Evolutionary conservation across 92 coral and sea anemone species (phyloP).

Genomic region (Parazoanthus swiftii): DNA sequence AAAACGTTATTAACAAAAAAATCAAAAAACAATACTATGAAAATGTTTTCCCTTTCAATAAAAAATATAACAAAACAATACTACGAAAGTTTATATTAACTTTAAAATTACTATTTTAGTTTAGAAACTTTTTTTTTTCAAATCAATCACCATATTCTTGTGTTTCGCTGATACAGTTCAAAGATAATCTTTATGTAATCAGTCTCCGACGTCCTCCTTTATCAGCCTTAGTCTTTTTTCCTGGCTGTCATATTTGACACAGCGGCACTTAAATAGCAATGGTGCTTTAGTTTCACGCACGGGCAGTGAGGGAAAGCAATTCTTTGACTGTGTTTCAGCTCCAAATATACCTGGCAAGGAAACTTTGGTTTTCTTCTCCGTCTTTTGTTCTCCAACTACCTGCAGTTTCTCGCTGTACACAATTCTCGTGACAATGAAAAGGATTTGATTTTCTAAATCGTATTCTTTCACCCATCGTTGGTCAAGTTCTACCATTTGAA

Average conservation of each 20-base stretch:
- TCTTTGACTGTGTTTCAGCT: neutral
- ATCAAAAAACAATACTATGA: too few relatives aligned
- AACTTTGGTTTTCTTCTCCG: neutral
- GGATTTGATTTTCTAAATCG: slow-evolving; percentile 20
- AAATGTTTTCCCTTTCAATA: too few relatives aligned
- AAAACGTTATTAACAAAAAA: too few relatives aligned
- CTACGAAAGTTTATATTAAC: too few relatives aligned
- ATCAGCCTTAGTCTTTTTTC: neutral
- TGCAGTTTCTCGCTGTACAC: slow-evolving; percentile 52
- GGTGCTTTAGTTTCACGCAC: slow-evolving; percentile 20
- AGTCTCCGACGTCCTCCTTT: neutral
- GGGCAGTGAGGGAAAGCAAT: neutral
- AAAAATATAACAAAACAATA: too few relatives aligned
- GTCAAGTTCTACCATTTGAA: slow-evolving; percentile 45
- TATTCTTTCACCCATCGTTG: neutral
- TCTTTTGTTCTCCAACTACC: slow-evolving; percentile 38
- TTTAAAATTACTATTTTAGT: too few relatives aligned
- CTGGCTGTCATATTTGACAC: slow-evolving; percentile 38
- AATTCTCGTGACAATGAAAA: slow-evolving; percentile 48
- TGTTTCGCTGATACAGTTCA: too few relatives aligned
- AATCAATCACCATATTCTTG: too few relatives aligned
- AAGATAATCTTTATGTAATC: too few relatives aligned
- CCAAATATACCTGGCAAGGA: slow-evolving; percentile 7
- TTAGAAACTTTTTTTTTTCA: too few relatives aligned
- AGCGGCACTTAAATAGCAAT: slow-evolving; percentile 37